Conservation (phyloP, 2,113 vertebrate species). For the Okapia johnstoni region DNA sequence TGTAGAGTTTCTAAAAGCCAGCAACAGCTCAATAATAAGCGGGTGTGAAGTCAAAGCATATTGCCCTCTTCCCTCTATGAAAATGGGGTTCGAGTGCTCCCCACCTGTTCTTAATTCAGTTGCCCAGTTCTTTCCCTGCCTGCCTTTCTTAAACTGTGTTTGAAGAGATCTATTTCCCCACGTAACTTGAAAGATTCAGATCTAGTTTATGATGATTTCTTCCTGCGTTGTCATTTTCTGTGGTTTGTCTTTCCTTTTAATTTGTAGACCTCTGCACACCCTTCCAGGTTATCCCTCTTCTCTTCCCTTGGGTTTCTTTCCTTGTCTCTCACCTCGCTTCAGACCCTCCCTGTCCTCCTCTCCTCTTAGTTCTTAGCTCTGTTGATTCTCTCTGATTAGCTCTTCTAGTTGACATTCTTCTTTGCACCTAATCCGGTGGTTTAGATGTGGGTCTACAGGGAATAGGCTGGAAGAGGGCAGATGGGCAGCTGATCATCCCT, state of each 20-base stretch:
- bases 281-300: not conserved
- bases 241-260: not conserved
- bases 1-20: constrained; percentile 52
- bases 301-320: not conserved
- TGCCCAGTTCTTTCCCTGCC: not conserved
- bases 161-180: not conserved
- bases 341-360: not conserved
- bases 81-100: not conserved
- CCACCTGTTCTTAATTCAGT: constrained; percentile 2
- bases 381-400: not conserved
- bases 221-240: not conserved
- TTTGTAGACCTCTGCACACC: not conserved
- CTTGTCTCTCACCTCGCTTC: not conserved
- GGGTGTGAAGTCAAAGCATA: constrained; percentile 29
- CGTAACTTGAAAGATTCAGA: not conserved
- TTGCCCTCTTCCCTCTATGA: constrained; percentile 31
- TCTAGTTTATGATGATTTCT: not conserved
- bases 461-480: constrained; percentile 11
- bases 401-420: not conserved
- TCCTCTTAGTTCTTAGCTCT: not conserved
- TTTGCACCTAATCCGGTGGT: not conserved
- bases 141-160: constrained; percentile 2
- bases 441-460: not conserved
- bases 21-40: constrained; percentile 16
- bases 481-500: not conserved